Conservation (phyloP, 2,888 invertebrate species). For the Chymomyza procnemis region DNA sequence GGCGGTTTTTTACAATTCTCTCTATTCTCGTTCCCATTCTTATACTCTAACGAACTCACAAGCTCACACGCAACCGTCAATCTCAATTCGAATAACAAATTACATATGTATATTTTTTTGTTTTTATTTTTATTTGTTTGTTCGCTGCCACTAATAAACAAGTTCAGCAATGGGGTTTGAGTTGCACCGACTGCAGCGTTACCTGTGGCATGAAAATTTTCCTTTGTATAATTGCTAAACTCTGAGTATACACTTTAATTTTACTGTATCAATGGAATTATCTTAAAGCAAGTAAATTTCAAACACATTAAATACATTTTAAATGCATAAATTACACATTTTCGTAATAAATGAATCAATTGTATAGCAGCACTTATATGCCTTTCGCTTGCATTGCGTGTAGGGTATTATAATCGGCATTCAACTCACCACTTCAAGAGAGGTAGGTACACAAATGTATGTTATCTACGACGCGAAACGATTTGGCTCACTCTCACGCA, state of each 20-base stretch:
- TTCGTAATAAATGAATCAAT: not conserved
- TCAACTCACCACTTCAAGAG: slow-evolving; percentile 68
- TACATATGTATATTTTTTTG: slow-evolving; percentile 63
- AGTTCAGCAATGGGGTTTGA: slow-evolving; percentile 41
- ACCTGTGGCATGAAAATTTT: not conserved
- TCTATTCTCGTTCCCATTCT: slow-evolving; percentile 59
- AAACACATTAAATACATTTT: not conserved
- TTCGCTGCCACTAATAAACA: slow-evolving; percentile 66
- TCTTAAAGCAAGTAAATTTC: not conserved
- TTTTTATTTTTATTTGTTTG: slow-evolving; percentile 72
- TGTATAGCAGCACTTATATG: slow-evolving; percentile 40
- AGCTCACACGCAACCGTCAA: slow-evolving; percentile 52
- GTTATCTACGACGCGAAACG: slow-evolving; percentile 52
- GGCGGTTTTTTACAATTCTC: slow-evolving; percentile 62
- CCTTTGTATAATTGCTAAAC: not conserved
- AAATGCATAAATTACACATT: not conserved
- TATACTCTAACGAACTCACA: slow-evolving; percentile 25
- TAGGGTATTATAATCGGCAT: slow-evolving; percentile 70
- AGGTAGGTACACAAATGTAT: slow-evolving; percentile 69
- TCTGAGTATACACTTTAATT: not conserved
- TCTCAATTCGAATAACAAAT: slow-evolving; percentile 62
- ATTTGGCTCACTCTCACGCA: slow-evolving; percentile 47
- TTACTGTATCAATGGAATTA: no score
- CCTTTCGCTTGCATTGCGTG: slow-evolving; percentile 46
- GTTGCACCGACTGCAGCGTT: slow-evolving; percentile 38